Evolutionary conservation across 2,113 vertebrate species (phyloP).

Genomic region (Acanthisitta chloris): DNA sequence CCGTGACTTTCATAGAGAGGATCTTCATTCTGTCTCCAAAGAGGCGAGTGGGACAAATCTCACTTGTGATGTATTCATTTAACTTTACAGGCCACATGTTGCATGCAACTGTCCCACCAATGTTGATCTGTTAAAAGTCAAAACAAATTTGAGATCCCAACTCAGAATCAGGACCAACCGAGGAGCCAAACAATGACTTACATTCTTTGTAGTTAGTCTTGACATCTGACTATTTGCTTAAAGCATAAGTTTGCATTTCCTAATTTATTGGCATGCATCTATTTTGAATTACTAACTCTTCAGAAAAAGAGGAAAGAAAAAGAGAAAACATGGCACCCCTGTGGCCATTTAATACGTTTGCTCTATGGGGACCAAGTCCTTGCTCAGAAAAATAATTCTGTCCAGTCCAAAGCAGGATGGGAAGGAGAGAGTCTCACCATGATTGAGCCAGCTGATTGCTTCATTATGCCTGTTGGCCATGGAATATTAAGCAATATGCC

Average conservation of each 20-base stretch:
- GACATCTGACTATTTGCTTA: constrained; percentile 7
- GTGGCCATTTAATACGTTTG: constrained; percentile 7
- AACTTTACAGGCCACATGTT: background rate
- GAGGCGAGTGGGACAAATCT: background rate
- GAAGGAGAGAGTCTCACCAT: background rate
- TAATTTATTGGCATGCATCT: constrained; percentile 41
- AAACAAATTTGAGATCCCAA: background rate
- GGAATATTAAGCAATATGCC: background rate
- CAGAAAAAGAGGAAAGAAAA: constrained; percentile 6
- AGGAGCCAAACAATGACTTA: background rate
- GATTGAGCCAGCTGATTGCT: background rate
- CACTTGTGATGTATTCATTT: background rate
- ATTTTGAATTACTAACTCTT: constrained; percentile 12
- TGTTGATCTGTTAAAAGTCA: background rate
- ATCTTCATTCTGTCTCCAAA: background rate
- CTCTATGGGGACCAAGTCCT: background rate
- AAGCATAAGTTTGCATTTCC: constrained; percentile 44
- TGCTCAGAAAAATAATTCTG: background rate
- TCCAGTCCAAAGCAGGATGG: background rate
- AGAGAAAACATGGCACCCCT: constrained; percentile 12
- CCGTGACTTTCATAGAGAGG: background rate
- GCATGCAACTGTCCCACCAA: background rate
- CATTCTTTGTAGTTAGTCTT: constrained; percentile 1
- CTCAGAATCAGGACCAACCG: background rate
- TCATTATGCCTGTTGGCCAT: background rate